Evolutionary conservation across 1,140 invertebrate genomes (phyloP).

Genomic region (Orussus abietinus): DNA sequence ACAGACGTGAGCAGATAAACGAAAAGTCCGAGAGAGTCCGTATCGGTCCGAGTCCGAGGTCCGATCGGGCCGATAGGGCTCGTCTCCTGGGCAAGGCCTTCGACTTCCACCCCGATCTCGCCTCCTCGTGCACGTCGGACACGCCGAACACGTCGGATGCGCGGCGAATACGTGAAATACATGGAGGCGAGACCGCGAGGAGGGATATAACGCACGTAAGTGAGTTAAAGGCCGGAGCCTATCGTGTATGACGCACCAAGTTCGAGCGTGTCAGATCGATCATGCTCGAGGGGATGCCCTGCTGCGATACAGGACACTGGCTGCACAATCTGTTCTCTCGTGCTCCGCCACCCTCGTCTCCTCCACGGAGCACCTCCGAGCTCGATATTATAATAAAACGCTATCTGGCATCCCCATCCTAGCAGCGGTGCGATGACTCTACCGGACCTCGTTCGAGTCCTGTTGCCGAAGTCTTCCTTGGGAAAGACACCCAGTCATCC

Average conservation of each 20-base stretch:
- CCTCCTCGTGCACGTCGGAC: conserved; percentile 15
- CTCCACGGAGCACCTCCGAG: conserved; percentile 18
- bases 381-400: conserved; percentile 35
- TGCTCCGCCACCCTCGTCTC: conserved; percentile 7
- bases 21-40: too few relatives aligned
- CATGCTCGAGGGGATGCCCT: conserved; percentile 28
- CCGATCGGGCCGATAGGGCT: too few relatives aligned
- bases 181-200: background rate
- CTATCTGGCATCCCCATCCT: conserved; percentile 25
- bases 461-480: background rate
- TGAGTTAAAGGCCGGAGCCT: too few relatives aligned
- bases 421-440: conserved; percentile 35
- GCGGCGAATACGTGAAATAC: background rate
- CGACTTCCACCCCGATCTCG: too few relatives aligned
- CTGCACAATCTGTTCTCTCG: conserved; percentile 28
- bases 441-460: conserved; percentile 14
- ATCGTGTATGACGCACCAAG: conserved; percentile 36
- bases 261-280: conserved; percentile 37
- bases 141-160: conserved; percentile 6
- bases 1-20: too few relatives aligned
- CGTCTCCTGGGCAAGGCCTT: too few relatives aligned
- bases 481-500: conserved; percentile 1
- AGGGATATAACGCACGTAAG: too few relatives aligned
- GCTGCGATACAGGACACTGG: conserved; percentile 34
- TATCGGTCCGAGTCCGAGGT: too few relatives aligned